Evolutionary conservation across 1,140 invertebrate species (phyloP).

Genomic region (Drosophila biarmipes): DNA sequence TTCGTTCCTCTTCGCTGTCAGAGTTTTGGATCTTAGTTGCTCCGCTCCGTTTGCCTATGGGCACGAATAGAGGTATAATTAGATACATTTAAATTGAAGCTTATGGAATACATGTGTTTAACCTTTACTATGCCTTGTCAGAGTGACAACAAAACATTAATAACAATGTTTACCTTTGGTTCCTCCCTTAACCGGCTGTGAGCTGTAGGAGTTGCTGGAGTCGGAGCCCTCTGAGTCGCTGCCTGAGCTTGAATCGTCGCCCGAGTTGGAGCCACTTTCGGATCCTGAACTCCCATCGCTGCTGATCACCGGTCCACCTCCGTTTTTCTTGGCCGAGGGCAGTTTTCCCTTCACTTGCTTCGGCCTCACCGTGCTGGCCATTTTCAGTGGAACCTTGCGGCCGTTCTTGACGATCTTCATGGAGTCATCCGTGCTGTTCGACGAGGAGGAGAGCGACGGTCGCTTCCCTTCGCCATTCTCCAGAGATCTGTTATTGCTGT

Average conservation of each 20-base stretch:
- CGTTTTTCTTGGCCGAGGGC: conserved; percentile 63
- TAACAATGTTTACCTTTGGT: conserved; percentile 28
- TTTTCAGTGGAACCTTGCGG: conserved; percentile 67
- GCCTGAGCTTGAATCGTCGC: conserved; percentile 46
- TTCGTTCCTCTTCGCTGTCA: conserved; percentile 58
- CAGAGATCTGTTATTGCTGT: conserved; percentile 60
- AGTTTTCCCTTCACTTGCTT: conserved; percentile 75
- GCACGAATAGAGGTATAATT: background rate
- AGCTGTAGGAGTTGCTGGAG: conserved; percentile 69
- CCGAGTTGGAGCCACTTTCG: conserved; percentile 45
- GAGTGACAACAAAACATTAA: too few relatives aligned
- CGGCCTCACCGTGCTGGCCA: conserved; percentile 81
- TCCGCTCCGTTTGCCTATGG: conserved; percentile 9
- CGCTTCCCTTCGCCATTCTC: conserved; percentile 73
- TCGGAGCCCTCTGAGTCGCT: conserved; percentile 74
- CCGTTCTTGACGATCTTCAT: conserved; percentile 60
- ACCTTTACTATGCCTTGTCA: too few relatives aligned
- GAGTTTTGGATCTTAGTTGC: conserved; percentile 21
- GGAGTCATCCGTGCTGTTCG: conserved; percentile 71
- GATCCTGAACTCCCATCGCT: conserved; percentile 61
- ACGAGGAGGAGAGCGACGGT: conserved; percentile 81
- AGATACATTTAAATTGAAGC: too few relatives aligned
- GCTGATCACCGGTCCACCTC: conserved; percentile 73
- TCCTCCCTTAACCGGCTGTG: conserved; percentile 51
- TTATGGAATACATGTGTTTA: too few relatives aligned